Evolutionary conservation across 2,113 vertebrate genomes (phyloP), one percentile per base, ranked within the genome.

Genomic region (Xiphophorus maculatus): DNA sequence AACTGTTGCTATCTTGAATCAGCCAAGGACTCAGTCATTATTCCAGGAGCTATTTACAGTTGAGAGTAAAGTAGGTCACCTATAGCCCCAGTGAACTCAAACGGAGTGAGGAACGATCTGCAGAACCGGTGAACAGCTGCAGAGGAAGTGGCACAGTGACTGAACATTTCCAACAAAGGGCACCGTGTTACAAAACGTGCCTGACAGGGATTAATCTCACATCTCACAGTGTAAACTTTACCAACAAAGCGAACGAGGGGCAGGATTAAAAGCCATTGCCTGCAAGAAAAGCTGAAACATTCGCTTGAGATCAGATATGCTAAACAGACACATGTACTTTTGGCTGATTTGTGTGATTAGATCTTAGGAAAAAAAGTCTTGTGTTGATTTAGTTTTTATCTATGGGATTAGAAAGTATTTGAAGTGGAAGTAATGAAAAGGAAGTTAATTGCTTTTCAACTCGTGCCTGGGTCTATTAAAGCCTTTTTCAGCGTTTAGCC

Each of bases 381-480:
- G 44, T 83, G 37, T 71, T 66, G 73, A 73, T 79, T 80, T 77
- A 69, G 70, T 88, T 83, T 73, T 68, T 81, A n/a, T 87, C 80
- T 73, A 14, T 73, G 74, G 66, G 64, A 80, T 84, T 86, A 78
- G 65, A 67, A 66, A 69, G 42, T 30, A 68, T 83, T 85, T 87
- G 44, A 81, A 67, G 63, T 80, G 83, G 27, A 74, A 76, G 77
- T 81, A 76, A 79, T 64, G 69, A 73, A 74, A 70, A 73, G 48
- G 48, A 44, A 66, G 76, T 60, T 88, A 82, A 86, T 81, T 87
- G 80, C 80, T 76, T 82, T 85, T 82, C 48, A 64, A 67, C 71
- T 69, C 62, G 32, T 14, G 37, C 68, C 65, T 62, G 30, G 54
- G 48, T 81, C 71, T 12, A 28, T 27, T 71, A 66, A 58, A 58